Base-by-base conservation (phyloP, 2,888 invertebrate genomes). In the Brenthis daphne region DNA sequence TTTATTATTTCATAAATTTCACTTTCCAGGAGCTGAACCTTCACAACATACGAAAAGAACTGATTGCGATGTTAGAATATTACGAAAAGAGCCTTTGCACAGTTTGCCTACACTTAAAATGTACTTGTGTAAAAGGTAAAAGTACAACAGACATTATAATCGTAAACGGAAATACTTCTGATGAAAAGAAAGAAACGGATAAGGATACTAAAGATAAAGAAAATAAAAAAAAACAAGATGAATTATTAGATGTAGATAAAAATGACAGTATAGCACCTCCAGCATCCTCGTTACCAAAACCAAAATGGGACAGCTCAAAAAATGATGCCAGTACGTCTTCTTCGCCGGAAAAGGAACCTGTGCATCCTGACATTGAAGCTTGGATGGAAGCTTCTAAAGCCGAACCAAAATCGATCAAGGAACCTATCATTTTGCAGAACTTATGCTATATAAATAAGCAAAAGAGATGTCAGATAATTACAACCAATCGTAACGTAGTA, bases 21-120 rank as follows among this genome's bases (percentile, higher is more conserved):
- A 56, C 14, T 51, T 77, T 76, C 0, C 78, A 85, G 85, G 83
- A 84, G 68, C 47, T 82, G 6, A 83, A 82, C 69, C 77, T 85
- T 14, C 79, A 81, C 37, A 68, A 74, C 3, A 72, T 80, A 14
- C 70, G 80, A n/a, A 75, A 77, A 1, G 79, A 82, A 3, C 69
- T 85, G 20, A 73, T 80, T 24, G 60, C 71, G 1, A 74, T 84
- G 64, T 65, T 85, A 1, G 82, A 84, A 11, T 75, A 74, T 5
- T 74, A 74, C 60, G 75, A 77, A 20, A 69, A 70, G 48, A 64
- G 64, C 0, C 80, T 81, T 53, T 84, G 82, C 71, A 68, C 73
- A 53, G 20, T 56, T 6, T 83, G 83, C 74, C 75, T 77, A 68
- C 69, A 73, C 1, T 73, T 83, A 5, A 80, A 78, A 47, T 83